Base-by-base conservation (phyloP, 2,113 vertebrate genomes). In the Epinephelus fuscoguttatus region DNA sequence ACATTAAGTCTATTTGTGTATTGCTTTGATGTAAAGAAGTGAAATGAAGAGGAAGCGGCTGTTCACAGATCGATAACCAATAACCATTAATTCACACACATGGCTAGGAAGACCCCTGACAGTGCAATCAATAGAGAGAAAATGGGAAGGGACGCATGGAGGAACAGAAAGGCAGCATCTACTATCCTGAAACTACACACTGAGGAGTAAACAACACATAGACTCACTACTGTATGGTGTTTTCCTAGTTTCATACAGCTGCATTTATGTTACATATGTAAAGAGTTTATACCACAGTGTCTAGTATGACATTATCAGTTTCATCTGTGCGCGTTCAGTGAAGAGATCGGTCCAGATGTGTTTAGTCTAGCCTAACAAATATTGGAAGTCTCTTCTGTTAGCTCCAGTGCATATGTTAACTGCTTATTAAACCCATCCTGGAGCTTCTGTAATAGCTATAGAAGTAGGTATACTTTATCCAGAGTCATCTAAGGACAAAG, bases 61-160 rank as follows among this genome's bases (percentile, higher is more conserved):
- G 49, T 52, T 87, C 15, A 21, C 52, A 71, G 67, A 84, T 85
- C 81, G 55, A 80, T 91, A 76, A 45, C 80, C 74, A 56, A 82
- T 77, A 81, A 69, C 60, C 67, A 69, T 75, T 69, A 19, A 86
- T 76, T 50, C 64, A 70, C 64, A 75, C 64, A 71, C 73, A 59
- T 59, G 13, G 62, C 13, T 4, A 42, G 73, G 18, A 73, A 40
- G 66, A 74, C 21, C 50, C 7, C 59, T 66, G 78, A 75, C 59
- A 47, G 52, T 13, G 23, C 2, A 37, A 75, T 86, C 80, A 55
- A 77, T 83, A 72, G 6, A 25, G 13, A 68, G 75, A 68, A 82
- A 74, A 69, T 78, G 4, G 45, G 37, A 72, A 68, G 30, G 55
- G n/a, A 37, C 13, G 19, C 55, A 37, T 33, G 47, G 45, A n/a